A percentile compares a stretch with the other conserved stretches of the same genome.
Conservation (phyloP, 2,888 invertebrate species). For the Lycaena phlaeas region DNA sequence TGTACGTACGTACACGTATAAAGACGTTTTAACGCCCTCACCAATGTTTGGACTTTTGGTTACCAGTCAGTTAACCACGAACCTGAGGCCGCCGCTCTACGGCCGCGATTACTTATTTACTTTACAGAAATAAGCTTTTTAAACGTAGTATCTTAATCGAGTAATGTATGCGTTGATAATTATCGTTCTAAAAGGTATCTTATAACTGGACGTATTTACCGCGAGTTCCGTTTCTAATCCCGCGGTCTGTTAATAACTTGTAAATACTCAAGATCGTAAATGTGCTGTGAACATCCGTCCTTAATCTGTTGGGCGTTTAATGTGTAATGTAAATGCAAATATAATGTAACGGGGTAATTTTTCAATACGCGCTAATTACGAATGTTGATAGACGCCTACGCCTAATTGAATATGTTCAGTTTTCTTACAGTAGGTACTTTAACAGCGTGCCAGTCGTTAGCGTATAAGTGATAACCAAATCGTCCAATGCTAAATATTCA, state of each 20-base stretch:
- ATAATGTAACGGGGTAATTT: slow-evolving; percentile 20
- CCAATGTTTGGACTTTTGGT: slow-evolving; percentile 56
- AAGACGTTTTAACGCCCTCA: slow-evolving; percentile 34
- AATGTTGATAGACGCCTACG: background rate
- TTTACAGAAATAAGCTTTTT: slow-evolving; percentile 44
- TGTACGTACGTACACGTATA: too few relatives aligned
- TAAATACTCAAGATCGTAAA: slow-evolving; percentile 13
- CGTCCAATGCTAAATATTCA: too few relatives aligned
- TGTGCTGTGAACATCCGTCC: slow-evolving; percentile 14
- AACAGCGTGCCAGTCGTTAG: too few relatives aligned
- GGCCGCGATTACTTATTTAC: slow-evolving; percentile 25
- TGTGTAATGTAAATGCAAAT: slow-evolving; percentile 19
- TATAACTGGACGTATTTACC: slow-evolving; percentile 23
- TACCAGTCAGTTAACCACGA: slow-evolving; percentile 28
- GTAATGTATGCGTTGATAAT: slow-evolving; percentile 39
- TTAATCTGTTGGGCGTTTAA: slow-evolving; percentile 20
- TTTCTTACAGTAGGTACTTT: too few relatives aligned
- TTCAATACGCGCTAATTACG: slow-evolving; percentile 1
- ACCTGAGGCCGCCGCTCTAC: slow-evolving; percentile 41
- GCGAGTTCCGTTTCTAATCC: slow-evolving; percentile 21
- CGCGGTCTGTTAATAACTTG: slow-evolving; percentile 20
- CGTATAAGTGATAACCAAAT: too few relatives aligned
- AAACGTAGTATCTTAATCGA: slow-evolving; percentile 50
- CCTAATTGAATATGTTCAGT: slow-evolving; percentile 9
- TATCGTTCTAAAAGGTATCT: slow-evolving; percentile 35